Evolutionary conservation across 53 echinoderm and acorn worm species (phyloP), one percentile per base, ranked within the genome.

Genomic region (Luidia sarsii): DNA sequence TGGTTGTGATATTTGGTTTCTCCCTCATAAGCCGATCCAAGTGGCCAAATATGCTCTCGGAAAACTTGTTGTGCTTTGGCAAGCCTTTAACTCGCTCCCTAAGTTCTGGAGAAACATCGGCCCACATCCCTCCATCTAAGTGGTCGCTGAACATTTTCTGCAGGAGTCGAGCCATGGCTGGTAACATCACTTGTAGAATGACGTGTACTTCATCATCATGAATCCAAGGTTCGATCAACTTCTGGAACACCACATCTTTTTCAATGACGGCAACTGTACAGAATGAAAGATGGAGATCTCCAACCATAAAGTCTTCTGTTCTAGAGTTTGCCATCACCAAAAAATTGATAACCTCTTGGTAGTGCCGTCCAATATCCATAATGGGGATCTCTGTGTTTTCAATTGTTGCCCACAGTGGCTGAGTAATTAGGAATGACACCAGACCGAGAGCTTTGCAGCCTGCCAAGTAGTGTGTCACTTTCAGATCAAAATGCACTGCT

Each of bases 61-160:
- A 86, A 67, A 86, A 86, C 32, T 80, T 86, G 38, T 86, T 86
- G 70, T 68, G 87, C 27, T 86, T 86, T 57, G 87, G 87, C 4
- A 86, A 48, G 4, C 87, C 80, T 57, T 28, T 80, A 24, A 80
- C 33, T 28, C 37, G 10, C 29, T 86, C 70, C 51, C 80, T 29
- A 54, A 48, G 39, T 38, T 87, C 87, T 38, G 62, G 71, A 63
- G 31, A 1, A 16, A 39, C 81, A 62, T 71, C 70, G 27, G 25
- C 28, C 84, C 80, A 89, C 20, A 20, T 77, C 7, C 89, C 89
- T 63, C 81, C 85, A 0, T 61, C 46, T 37, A 85, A 64, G 53
- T 89, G 89, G 51, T 89, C 80, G 56, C 45, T 52, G 64, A 89
- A 89, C 18, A 89, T 85, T 3, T 60, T n/a, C 65, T 89, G 62